Evolutionary conservation across 2,113 vertebrate genomes (phyloP).

Genomic region (Psophia crepitans): DNA sequence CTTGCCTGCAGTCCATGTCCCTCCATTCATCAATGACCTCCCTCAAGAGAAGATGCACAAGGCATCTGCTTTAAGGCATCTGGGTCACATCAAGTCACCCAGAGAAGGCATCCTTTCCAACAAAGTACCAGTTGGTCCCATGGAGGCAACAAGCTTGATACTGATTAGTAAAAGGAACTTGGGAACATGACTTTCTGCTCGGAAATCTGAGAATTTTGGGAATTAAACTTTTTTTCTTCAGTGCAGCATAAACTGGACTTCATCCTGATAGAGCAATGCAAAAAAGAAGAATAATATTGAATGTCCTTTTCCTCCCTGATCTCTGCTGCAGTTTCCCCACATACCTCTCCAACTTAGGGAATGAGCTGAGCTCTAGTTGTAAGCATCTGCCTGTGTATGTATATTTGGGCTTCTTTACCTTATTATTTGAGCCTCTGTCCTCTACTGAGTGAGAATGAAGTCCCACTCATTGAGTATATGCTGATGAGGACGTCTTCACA

Average conservation of each 20-base stretch:
- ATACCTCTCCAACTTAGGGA: not conserved
- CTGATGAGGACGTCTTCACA: constrained; percentile 22
- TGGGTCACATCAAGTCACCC: not conserved
- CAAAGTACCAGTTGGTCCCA: not conserved
- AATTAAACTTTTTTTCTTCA: not conserved
- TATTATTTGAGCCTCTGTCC: not conserved
- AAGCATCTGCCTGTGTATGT: not conserved
- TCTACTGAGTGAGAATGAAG: constrained; percentile 6
- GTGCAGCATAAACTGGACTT: not conserved
- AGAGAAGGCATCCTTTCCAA: not conserved
- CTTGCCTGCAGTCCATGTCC: not conserved
- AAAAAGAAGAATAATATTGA: not conserved
- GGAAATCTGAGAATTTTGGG: not conserved
- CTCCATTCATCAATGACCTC: not conserved
- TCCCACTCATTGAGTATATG: not conserved
- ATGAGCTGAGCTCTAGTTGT: not conserved
- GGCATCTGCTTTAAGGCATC: not conserved
- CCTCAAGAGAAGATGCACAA: not conserved
- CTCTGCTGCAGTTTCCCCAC: not conserved
- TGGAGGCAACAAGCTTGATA: not conserved
- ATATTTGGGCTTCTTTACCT: not conserved
- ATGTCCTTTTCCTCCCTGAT: not conserved
- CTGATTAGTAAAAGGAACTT: not conserved
- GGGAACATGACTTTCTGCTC: not conserved
- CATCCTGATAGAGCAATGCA: not conserved